These are phyloP conservation scores for Onychomys leucogaster DNA, from an alignment of 2,797 vertebrate genomes.

Conservation along the genomic window DNA sequence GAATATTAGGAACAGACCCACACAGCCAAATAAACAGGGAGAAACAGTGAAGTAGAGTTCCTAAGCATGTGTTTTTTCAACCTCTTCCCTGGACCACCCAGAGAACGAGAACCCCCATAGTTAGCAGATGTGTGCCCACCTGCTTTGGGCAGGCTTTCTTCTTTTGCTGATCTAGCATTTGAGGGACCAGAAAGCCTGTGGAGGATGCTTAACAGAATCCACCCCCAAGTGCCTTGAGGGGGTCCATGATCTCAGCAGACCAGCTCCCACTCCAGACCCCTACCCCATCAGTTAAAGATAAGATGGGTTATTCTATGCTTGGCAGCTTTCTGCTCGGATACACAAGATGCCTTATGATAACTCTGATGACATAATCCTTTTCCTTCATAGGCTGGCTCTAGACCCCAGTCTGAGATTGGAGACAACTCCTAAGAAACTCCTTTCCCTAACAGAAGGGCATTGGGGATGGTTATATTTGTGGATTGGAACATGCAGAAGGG, in stretches of 20 bases:
- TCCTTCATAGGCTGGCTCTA: neutral
- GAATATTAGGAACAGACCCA: neutral
- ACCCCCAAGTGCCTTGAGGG: neutral
- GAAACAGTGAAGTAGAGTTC: neutral
- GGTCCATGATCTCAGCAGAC: neutral
- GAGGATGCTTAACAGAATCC: neutral
- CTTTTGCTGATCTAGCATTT: neutral
- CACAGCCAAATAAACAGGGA: rapidly evolving
- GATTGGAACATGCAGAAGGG: neutral
- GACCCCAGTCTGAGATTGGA: neutral
- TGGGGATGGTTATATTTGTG: neutral
- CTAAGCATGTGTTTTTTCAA: neutral
- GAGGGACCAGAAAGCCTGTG: neutral
- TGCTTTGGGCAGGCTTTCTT: neutral
- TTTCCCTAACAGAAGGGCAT: neutral
- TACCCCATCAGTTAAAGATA: neutral
- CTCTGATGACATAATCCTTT: neutral
- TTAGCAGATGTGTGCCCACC: neutral
- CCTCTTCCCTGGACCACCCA: neutral
- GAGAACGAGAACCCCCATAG: neutral
- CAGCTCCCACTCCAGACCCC: neutral
- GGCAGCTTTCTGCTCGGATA: neutral
- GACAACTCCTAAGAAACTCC: neutral
- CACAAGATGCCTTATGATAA: neutral
- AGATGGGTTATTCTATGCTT: rapidly evolving